These are phyloP conservation scores for Trichomalopsis sarcophagae DNA, from an alignment of 1,140 invertebrate genomes.

Conservation along the genomic window DNA sequence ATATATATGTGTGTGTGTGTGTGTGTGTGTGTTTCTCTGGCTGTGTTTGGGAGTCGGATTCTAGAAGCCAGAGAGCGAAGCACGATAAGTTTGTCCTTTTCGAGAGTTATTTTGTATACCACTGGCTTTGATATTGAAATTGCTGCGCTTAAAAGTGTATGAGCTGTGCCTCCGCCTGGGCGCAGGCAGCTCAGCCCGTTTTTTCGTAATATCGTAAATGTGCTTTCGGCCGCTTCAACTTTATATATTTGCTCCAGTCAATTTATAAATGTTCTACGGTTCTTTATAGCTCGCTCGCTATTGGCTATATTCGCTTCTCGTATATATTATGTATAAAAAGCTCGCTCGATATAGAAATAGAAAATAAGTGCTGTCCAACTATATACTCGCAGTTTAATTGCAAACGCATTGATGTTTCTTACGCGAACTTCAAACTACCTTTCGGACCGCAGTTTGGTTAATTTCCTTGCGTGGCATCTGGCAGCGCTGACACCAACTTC, in stretches of 20 bases:
- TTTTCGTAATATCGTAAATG: background rate
- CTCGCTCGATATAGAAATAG: too few relatives aligned
- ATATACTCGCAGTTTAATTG: background rate
- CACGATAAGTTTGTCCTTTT: slow-evolving; percentile 13
- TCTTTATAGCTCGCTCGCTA: background rate
- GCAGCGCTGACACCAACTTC: background rate
- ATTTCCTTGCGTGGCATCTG: background rate
- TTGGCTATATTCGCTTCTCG: too few relatives aligned
- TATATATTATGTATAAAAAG: too few relatives aligned
- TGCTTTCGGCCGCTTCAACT: background rate
- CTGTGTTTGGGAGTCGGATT: background rate
- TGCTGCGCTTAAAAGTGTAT: background rate
- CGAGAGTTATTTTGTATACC: slow-evolving; percentile 27
- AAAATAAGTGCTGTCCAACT: too few relatives aligned
- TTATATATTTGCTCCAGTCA: background rate
- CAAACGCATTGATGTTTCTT: background rate
- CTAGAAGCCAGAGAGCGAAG: background rate
- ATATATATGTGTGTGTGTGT: background rate
- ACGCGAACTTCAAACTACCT: background rate
- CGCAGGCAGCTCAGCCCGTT: too few relatives aligned
- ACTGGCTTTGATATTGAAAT: slow-evolving; percentile 41
- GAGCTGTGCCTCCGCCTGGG: background rate
- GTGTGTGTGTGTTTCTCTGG: background rate
- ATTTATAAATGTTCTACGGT: background rate
- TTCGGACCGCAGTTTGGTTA: background rate